Conservation (phyloP, 2,797 vertebrate genomes). For the Manis crassicaudata region DNA sequence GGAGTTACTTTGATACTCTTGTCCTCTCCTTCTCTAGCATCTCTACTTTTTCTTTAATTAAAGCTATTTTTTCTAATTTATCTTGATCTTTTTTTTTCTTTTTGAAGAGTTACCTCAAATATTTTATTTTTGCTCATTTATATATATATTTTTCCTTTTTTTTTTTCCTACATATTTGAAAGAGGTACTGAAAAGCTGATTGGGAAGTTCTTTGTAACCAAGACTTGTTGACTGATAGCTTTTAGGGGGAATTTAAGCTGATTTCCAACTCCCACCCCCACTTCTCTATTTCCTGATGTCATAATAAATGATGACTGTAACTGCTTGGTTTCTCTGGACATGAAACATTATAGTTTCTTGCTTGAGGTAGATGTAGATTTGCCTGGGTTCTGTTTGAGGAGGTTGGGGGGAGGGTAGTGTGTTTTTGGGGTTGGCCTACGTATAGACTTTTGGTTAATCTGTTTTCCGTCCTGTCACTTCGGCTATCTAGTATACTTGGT, state of each 20-base stretch:
- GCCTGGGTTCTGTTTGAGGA: not conserved
- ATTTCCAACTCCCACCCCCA: not conserved
- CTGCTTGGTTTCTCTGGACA: not conserved
- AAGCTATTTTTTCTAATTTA: not conserved
- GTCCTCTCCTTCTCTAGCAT: not conserved
- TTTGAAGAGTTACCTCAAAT: conserved; percentile 1
- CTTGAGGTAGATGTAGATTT: not conserved
- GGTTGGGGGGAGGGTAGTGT: not conserved
- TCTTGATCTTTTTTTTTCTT: conserved; percentile 9
- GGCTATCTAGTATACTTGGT: not conserved
- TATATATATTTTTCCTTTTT: not conserved
- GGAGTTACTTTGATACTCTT: not conserved
- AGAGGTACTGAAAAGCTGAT: not conserved
- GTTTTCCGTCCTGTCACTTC: not conserved
- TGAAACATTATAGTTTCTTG: not conserved
- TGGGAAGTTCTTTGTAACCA: conserved; percentile 2
- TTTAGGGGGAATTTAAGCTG: not conserved
- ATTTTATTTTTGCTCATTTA: not conserved
- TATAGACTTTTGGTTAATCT: not conserved
- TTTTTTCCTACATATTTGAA: not conserved
- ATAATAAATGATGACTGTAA: not conserved
- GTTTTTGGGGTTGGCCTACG: not conserved
- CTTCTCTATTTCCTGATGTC: not conserved
- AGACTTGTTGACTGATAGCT: not conserved
- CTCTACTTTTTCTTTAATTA: not conserved